phyloP scores from a whole-genome alignment of 2,113 vertebrate species.

The Petromus typicus region DNA sequence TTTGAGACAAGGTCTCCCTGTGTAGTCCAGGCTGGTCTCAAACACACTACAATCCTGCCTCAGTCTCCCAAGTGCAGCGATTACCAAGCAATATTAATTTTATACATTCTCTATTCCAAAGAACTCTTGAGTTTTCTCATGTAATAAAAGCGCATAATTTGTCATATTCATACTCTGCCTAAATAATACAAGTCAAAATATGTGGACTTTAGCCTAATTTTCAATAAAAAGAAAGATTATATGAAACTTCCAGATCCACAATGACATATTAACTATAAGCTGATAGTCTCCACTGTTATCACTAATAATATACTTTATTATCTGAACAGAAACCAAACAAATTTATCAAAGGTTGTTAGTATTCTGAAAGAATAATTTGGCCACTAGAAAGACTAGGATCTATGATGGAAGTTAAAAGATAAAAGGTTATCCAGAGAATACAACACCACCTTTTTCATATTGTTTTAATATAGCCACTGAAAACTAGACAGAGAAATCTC shows the following conservation, averaged over 20 bases:
- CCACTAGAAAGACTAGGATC: neutral
- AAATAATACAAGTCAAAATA: constrained; percentile 27
- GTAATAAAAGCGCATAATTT: neutral
- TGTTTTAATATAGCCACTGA: constrained; percentile 3
- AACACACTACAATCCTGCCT: neutral
- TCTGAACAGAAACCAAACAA: neutral
- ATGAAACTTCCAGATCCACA: neutral
- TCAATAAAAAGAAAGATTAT: neutral
- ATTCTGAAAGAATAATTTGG: neutral
- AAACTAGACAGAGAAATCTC: constrained; percentile 10
- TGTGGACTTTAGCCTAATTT: neutral
- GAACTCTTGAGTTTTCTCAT: neutral
- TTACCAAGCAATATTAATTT: neutral
- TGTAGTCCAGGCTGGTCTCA: neutral
- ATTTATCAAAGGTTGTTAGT: neutral
- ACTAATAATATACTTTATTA: constrained; percentile 6
- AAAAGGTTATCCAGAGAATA: neutral
- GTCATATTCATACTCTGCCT: neutral
- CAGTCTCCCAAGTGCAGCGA: neutral
- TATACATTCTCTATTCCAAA: constrained; percentile 3
- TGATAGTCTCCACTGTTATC: neutral
- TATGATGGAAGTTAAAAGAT: neutral
- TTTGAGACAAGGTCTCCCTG: neutral
- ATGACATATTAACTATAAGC: neutral
- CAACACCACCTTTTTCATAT: neutral